A percentile compares a stretch with the other conserved stretches of the same genome.
phyloP scores from a whole-genome alignment of 2,888 invertebrate species.

The Dolomedes plantarius region DNA sequence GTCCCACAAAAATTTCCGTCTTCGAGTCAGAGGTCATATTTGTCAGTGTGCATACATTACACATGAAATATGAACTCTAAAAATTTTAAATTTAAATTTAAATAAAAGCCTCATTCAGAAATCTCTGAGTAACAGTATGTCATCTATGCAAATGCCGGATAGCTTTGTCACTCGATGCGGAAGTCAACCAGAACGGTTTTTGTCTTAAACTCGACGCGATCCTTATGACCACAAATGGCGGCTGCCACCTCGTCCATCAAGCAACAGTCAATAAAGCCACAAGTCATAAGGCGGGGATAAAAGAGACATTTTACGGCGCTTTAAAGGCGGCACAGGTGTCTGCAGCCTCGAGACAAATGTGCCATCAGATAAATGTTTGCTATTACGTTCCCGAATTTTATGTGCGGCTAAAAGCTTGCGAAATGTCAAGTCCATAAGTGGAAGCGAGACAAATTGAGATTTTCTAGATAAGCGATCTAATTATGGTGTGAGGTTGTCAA shows the following conservation, averaged over 20 bases:
- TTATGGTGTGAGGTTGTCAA: constrained; percentile 5
- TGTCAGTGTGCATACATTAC: no score
- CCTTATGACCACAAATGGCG: background rate
- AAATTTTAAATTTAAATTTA: no score
- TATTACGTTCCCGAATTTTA: background rate
- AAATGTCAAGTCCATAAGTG: background rate
- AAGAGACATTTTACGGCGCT: constrained; percentile 48
- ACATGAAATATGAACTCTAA: no score
- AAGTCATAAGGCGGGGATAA: background rate
- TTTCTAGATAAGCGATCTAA: background rate
- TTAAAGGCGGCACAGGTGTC: constrained; percentile 57
- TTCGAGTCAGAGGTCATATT: no score
- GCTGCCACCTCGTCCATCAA: background rate
- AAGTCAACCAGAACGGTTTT: no score
- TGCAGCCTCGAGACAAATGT: constrained; percentile 48
- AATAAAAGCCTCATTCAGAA: no score
- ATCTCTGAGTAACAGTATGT: no score
- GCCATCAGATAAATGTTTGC: constrained; percentile 51
- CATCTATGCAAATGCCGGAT: no score
- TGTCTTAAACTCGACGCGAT: no score
- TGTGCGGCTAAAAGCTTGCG: background rate
- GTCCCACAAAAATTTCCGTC: no score
- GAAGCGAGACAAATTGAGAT: constrained; percentile 2
- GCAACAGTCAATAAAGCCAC: background rate
- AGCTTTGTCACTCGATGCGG: no score